Conservation (phyloP, 2,888 invertebrate species). For the Rhogogaster chlorosoma region DNA sequence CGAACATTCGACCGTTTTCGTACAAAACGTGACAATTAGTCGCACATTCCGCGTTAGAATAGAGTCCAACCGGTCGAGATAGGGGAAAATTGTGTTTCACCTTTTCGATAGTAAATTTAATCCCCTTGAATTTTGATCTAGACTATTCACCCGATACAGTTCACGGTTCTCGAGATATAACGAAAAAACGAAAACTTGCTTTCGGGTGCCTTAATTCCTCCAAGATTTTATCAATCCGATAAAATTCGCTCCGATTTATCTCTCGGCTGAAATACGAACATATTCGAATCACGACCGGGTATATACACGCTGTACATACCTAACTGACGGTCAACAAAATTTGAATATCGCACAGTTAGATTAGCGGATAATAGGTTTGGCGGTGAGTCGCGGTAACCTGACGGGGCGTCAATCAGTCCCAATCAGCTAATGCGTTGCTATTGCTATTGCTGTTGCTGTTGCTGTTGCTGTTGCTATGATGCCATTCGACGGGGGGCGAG, state of each 20-base stretch:
- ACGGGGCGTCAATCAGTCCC: constrained; percentile 75
- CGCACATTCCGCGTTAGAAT: no score
- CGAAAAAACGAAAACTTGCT: no score
- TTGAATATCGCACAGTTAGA: constrained; percentile 46
- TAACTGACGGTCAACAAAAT: constrained; percentile 33
- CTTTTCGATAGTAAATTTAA: no score
- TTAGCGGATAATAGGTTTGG: constrained; percentile 74
- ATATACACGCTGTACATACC: neutral
- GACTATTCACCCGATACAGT: no score
- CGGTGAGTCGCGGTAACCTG: constrained; percentile 73
- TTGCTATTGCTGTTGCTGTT: neutral
- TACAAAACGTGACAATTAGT: no score
- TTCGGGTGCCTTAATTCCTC: no score
- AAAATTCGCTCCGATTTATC: neutral
- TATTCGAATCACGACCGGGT: neutral
- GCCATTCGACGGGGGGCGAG: constrained; percentile 48
- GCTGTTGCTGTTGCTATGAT: constrained; percentile 1
- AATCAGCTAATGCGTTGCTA: constrained; percentile 71
- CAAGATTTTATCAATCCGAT: no score
- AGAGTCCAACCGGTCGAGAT: no score
- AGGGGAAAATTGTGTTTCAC: no score
- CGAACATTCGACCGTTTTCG: no score
- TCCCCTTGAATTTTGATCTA: no score
- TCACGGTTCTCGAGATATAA: no score
- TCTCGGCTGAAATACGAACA: neutral